phyloP scores from a whole-genome alignment of 2,113 vertebrate species.

The Oryzias javanicus region DNA sequence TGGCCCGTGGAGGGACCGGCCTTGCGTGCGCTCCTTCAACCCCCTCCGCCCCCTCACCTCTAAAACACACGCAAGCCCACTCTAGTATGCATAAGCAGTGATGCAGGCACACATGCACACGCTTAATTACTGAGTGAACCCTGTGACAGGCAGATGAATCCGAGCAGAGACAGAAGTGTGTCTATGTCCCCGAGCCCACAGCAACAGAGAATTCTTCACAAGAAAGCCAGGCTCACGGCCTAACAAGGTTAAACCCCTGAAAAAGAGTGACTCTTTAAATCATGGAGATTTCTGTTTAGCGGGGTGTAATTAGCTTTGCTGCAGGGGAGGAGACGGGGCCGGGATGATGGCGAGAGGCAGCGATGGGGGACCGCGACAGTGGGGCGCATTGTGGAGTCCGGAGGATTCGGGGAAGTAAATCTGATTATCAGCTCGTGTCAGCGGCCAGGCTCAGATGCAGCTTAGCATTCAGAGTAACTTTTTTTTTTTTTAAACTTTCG shows the following conservation, averaged over 20 bases:
- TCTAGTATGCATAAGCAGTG: constrained; percentile 37
- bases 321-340: constrained; percentile 64
- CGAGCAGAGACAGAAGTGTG: constrained; percentile 77
- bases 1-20: constrained; percentile 68
- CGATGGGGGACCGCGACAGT: constrained; percentile 84
- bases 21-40: constrained; percentile 59
- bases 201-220: constrained; percentile 81
- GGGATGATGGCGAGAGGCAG: constrained; percentile 40
- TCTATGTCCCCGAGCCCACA: constrained; percentile 74
- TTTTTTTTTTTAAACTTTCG: constrained; percentile 93
- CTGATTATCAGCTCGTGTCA: constrained; percentile 99
- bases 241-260: constrained; percentile 98
- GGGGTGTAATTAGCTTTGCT: constrained; percentile 98
- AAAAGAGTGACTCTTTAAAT: constrained; percentile 97
- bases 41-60: constrained; percentile 23
- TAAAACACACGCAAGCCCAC: constrained; percentile 36
- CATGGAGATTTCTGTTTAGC: constrained; percentile 99
- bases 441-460: constrained; percentile 96
- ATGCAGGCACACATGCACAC: constrained; percentile 39
- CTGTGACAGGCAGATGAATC: constrained; percentile 60
- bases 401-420: constrained; percentile 96
- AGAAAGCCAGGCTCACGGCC: constrained; percentile 93
- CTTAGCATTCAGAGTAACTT: constrained; percentile 94
- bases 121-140: constrained; percentile 77
- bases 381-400: constrained; percentile 92